Conservation (phyloP, 2,888 invertebrate genomes). For the Platycheirus albimanus region DNA sequence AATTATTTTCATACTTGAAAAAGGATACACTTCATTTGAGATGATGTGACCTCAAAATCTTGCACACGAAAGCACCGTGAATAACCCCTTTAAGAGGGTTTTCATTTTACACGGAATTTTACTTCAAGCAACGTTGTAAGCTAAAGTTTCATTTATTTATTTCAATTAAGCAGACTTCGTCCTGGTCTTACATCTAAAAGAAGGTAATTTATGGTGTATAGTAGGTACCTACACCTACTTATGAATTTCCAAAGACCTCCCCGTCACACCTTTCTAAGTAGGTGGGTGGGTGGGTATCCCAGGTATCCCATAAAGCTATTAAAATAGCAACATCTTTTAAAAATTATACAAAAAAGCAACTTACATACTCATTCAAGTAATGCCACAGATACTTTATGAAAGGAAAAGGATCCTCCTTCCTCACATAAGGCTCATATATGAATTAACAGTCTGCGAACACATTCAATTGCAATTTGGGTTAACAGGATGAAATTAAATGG, state of each 20-base stretch:
- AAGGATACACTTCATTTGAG: background rate
- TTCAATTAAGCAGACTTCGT: conserved; percentile 36
- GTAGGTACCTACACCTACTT: conserved; percentile 30
- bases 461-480: conserved; percentile 71
- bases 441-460: conserved; percentile 66
- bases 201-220: conserved; percentile 39
- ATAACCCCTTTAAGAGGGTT: background rate
- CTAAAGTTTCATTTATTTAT: background rate
- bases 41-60: background rate
- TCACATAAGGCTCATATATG: conserved; percentile 1
- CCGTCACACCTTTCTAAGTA: conserved; percentile 34
- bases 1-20: background rate
- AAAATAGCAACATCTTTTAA: conserved; percentile 41
- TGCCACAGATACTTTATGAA: conserved; percentile 10
- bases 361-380: conserved; percentile 12
- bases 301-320: background rate
- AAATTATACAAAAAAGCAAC: conserved; percentile 25
- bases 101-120: background rate
- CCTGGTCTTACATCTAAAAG: background rate
- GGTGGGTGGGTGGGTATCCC: no score
- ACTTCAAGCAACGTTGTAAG: background rate
- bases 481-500: conserved; percentile 68
- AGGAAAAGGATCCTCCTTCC: background rate
- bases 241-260: conserved; percentile 48
- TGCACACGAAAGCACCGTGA: background rate